Conservation (phyloP, 2,113 vertebrate species). For the Ophthalmolycus amberensis region DNA sequence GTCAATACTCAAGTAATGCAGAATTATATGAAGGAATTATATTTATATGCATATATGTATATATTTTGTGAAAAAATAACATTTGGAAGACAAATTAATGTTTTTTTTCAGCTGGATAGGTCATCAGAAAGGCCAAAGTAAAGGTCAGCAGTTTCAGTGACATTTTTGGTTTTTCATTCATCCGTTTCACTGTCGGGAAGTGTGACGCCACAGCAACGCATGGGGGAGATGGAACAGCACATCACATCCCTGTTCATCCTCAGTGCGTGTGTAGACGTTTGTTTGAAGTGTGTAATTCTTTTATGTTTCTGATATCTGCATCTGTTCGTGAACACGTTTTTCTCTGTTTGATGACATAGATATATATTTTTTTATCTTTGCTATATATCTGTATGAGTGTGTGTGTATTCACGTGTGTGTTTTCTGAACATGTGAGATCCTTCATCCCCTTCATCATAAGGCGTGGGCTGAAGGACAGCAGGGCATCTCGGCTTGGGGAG, state of each 20-base stretch:
- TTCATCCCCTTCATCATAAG: slow-evolving; percentile 54
- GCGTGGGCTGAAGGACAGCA: slow-evolving; percentile 48
- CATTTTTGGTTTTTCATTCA: slow-evolving; percentile 18
- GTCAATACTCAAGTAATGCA: background rate
- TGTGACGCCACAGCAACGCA: background rate
- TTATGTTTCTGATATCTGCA: background rate
- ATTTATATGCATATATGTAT: background rate
- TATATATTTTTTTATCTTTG: background rate
- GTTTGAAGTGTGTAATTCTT: background rate
- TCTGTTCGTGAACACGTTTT: background rate
- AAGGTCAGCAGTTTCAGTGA: slow-evolving; percentile 12
- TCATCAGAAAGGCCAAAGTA: slow-evolving; percentile 16
- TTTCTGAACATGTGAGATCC: slow-evolving; percentile 21
- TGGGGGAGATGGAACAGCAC: background rate
- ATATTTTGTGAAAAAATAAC: background rate
- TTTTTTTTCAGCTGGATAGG: background rate
- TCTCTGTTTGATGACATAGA: slow-evolving; percentile 7
- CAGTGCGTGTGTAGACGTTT: background rate
- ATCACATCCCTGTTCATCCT: background rate
- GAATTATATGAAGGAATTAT: background rate
- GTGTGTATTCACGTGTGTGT: slow-evolving; percentile 5
- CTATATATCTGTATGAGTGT: background rate
- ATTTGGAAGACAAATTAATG: background rate
- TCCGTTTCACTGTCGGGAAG: background rate
- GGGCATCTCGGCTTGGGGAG: slow-evolving; percentile 38